These are phyloP conservation scores for Leptestheria dahalacensis DNA, from an alignment of 1,140 invertebrate genomes.

Conservation along the genomic window DNA sequence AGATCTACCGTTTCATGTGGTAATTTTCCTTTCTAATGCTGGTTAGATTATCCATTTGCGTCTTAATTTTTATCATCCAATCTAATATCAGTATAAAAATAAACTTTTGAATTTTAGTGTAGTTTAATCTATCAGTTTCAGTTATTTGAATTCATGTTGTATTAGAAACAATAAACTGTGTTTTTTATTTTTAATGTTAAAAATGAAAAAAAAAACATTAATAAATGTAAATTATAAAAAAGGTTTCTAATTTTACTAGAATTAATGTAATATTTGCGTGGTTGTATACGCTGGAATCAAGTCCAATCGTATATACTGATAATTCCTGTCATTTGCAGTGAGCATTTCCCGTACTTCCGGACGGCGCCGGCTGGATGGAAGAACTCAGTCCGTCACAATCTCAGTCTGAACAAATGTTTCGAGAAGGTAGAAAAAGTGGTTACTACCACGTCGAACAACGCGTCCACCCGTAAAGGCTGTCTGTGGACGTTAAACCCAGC, in stretches of 20 bases:
- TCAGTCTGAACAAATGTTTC: constrained; percentile 93
- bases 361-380: constrained; percentile 96
- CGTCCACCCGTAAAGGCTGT: constrained; percentile 37
- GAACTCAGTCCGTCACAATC: constrained; percentile 89
- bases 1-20: constrained; percentile 99
- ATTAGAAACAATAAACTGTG: not conserved
- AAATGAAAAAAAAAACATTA: no score
- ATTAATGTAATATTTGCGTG: no score
- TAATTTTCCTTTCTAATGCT: constrained; percentile 43
- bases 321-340: constrained; percentile 56
- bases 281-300: no score
- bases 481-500: constrained; percentile 92
- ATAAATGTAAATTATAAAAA: no score
- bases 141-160: not conserved
- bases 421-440: constrained; percentile 79
- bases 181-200: no score
- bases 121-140: not conserved
- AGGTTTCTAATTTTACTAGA: no score
- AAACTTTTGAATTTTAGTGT: not conserved
- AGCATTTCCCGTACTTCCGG: constrained; percentile 95
- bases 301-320: no score
- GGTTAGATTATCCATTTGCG: not conserved
- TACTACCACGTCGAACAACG: constrained; percentile 1
- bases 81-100: not conserved
- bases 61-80: not conserved